These are phyloP conservation scores for Lepidothrix coronata DNA, from an alignment of 2,113 vertebrate species.

Conservation along the genomic window DNA sequence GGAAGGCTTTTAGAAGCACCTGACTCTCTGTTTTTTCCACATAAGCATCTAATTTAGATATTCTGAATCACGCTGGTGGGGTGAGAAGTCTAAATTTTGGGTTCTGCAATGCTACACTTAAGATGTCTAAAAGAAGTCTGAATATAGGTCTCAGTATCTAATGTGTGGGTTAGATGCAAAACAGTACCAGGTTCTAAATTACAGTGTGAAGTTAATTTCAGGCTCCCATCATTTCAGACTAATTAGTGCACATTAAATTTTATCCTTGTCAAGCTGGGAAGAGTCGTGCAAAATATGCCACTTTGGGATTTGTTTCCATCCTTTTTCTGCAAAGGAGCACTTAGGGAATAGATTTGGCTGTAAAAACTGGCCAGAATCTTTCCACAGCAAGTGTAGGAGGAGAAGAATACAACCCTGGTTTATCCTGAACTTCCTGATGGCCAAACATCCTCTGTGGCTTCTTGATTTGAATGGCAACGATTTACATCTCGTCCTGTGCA, in stretches of 20 bases:
- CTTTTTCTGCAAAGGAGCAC: background rate
- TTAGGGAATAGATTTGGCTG: background rate
- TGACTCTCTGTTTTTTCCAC: background rate
- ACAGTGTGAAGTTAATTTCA: conserved; percentile 18
- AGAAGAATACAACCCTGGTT: background rate
- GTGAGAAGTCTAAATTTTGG: conserved; percentile 27
- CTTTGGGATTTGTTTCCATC: background rate
- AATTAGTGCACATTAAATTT: conserved; percentile 6
- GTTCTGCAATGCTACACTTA: background rate
- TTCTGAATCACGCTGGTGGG: background rate
- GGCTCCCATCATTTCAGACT: background rate
- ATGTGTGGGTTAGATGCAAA: conserved; percentile 8
- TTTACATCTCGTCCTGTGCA: background rate
- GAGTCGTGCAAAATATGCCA: background rate
- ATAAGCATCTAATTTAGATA: background rate
- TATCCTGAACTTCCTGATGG: background rate
- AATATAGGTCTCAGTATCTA: conserved; percentile 5
- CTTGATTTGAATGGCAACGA: background rate
- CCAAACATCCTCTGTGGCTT: background rate
- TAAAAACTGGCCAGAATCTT: background rate
- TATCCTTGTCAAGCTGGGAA: background rate
- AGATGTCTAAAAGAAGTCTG: conserved; percentile 27
- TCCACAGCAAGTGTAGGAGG: background rate
- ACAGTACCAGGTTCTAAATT: conserved; percentile 3
- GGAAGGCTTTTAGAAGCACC: background rate